A percentile compares a stretch with the other conserved stretches of the same genome.
Conservation (phyloP, 2,113 vertebrate species). For the Chunga burmeisteri region DNA sequence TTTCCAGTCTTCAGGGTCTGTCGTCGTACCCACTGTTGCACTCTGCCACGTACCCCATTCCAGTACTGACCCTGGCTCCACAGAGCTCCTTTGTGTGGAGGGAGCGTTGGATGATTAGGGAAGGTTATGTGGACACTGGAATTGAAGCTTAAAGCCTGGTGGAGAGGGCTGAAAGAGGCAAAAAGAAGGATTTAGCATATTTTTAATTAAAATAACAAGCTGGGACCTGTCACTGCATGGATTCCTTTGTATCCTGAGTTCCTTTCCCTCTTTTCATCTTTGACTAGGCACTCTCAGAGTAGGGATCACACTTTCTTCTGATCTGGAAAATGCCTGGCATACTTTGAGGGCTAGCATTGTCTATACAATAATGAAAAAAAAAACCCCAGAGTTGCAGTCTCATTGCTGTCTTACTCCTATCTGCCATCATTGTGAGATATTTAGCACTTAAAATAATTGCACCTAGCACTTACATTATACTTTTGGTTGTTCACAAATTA, state of each 20-base stretch:
- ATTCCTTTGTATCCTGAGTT: slow-evolving; percentile 58
- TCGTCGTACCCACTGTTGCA: background rate
- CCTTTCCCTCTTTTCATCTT: slow-evolving; percentile 51
- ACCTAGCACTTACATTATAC: background rate
- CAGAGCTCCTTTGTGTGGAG: background rate
- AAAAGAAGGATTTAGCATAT: slow-evolving; percentile 54
- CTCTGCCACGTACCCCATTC: accelerated
- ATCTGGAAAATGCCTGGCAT: slow-evolving; percentile 50
- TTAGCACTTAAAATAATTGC: slow-evolving; percentile 21
- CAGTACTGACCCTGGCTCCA: background rate
- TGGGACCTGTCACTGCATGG: slow-evolving; percentile 42
- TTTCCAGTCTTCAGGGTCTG: background rate
- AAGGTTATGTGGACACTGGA: background rate
- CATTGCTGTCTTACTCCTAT: background rate
- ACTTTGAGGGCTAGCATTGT: slow-evolving; percentile 13
- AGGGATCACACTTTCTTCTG: slow-evolving; percentile 51
- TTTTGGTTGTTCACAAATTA: background rate
- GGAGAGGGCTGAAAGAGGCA: slow-evolving; percentile 53
- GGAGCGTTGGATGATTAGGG: background rate
- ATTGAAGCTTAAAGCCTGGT: slow-evolving; percentile 39
- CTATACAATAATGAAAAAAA: background rate
- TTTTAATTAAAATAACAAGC: slow-evolving; percentile 68
- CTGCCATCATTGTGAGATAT: background rate
- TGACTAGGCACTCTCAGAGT: slow-evolving; percentile 25
- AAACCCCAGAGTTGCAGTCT: background rate